phyloP scores from a whole-genome alignment of 2,113 vertebrate genomes.

The Ardeotis arabs region DNA sequence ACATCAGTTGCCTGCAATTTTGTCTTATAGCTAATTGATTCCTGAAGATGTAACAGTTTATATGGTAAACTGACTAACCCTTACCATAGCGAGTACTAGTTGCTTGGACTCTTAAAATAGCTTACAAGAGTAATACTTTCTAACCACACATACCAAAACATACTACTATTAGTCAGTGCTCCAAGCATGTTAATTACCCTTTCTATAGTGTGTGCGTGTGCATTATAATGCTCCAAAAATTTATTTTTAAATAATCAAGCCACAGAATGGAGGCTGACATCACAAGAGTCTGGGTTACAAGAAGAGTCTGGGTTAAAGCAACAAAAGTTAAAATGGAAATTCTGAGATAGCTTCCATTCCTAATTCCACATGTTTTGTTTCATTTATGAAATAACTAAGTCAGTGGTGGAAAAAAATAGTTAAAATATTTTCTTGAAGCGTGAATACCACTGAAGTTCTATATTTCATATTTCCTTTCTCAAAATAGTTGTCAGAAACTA shows the following conservation, averaged over 20 bases:
- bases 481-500: not conserved
- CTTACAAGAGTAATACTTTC: not conserved
- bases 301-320: not conserved
- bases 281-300: not conserved
- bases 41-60: not conserved
- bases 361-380: not conserved
- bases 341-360: not conserved
- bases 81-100: not conserved
- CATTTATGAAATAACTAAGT: not conserved
- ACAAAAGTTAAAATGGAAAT: constrained; percentile 8
- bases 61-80: not conserved
- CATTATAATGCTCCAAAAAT: not conserved
- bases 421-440: not conserved
- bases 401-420: not conserved
- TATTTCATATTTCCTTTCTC: not conserved
- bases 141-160: constrained; percentile 30
- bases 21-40: not conserved
- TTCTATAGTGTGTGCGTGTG: not conserved
- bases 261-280: not conserved
- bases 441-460: not conserved
- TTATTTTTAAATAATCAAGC: constrained; percentile 28
- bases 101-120: not conserved
- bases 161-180: constrained; percentile 1
- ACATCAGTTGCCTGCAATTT: not conserved
- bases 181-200: not conserved